Evolutionary conservation across 92 coral and sea anemone genomes (phyloP).

Genomic region (Nematostella vectensis): DNA sequence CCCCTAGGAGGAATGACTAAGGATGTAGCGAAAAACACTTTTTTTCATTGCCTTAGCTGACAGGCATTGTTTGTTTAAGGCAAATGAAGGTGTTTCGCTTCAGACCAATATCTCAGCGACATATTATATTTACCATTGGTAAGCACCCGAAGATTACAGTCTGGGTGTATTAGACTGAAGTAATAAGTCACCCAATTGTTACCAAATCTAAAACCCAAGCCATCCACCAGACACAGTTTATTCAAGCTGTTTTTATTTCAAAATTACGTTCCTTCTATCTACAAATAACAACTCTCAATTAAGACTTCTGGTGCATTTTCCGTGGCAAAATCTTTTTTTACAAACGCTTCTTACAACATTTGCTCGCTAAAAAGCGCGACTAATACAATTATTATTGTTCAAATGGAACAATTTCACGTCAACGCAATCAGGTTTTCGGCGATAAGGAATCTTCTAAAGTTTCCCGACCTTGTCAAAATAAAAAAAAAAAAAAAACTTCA

Average conservation of each 20-base stretch:
- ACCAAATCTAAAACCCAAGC: constrained; percentile 2
- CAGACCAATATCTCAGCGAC: constrained; percentile 9
- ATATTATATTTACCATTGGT: constrained; percentile 24
- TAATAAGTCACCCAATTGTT: constrained; percentile 31
- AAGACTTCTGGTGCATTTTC: constrained; percentile 20
- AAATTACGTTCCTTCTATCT: constrained; percentile 60
- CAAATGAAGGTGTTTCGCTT: neutral
- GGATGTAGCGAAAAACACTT: too few species aligned
- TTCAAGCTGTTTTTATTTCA: constrained; percentile 67
- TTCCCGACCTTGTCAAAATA: too few species aligned
- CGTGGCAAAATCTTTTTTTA: neutral
- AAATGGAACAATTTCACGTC: too few species aligned
- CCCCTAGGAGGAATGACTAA: too few species aligned
- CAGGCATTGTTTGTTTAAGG: neutral
- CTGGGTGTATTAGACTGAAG: too few species aligned
- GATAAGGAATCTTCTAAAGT: too few species aligned
- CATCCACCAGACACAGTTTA: constrained; percentile 23
- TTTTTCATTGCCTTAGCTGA: too few species aligned
- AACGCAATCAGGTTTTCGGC: too few species aligned
- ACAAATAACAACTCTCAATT: constrained; percentile 52
- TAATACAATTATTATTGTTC: too few species aligned
- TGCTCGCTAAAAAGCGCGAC: neutral
- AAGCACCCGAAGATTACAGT: too few species aligned
- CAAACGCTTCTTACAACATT: constrained; percentile 27
- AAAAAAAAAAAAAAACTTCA: too few species aligned